These are phyloP conservation scores for Ophion ellenae DNA, from an alignment of 2,888 invertebrate genomes.

Conservation along the genomic window DNA sequence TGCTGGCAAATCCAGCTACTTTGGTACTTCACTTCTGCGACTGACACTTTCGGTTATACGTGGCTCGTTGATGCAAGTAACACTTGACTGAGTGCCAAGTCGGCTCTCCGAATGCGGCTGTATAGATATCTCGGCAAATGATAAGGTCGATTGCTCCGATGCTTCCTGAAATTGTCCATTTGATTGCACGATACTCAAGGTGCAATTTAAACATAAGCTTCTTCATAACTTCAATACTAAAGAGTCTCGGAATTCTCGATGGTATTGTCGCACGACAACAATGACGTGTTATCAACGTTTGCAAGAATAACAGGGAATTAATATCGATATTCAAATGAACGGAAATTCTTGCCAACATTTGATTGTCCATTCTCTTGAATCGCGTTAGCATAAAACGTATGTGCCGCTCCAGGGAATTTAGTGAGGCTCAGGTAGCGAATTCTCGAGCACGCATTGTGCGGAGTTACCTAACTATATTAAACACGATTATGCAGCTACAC, in stretches of 20 bases:
- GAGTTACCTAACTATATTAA: constrained; percentile 22
- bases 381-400: not conserved
- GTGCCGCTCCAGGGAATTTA: constrained; percentile 13
- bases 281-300: not conserved
- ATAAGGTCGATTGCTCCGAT: not conserved
- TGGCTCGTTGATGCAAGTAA: constrained; percentile 3
- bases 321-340: constrained; percentile 20
- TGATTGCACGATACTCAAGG: not conserved
- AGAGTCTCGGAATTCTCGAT: not conserved
- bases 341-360: constrained; percentile 7
- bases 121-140: not conserved
- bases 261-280: not conserved
- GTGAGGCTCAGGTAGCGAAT: constrained; percentile 6
- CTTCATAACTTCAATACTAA: not conserved
- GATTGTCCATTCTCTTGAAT: constrained; percentile 26
- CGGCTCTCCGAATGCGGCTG: not conserved
- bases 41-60: constrained; percentile 12
- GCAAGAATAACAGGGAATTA: not conserved
- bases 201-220: not conserved
- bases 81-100: constrained; percentile 26
- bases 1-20: constrained; percentile 26
- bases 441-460: constrained; percentile 36
- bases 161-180: not conserved
- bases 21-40: constrained; percentile 29
- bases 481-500: constrained; percentile 36